Evolutionary conservation across 2,888 invertebrate species (phyloP), one percentile per base, ranked within the genome.

Genomic region (Drosophila mettleri): DNA sequence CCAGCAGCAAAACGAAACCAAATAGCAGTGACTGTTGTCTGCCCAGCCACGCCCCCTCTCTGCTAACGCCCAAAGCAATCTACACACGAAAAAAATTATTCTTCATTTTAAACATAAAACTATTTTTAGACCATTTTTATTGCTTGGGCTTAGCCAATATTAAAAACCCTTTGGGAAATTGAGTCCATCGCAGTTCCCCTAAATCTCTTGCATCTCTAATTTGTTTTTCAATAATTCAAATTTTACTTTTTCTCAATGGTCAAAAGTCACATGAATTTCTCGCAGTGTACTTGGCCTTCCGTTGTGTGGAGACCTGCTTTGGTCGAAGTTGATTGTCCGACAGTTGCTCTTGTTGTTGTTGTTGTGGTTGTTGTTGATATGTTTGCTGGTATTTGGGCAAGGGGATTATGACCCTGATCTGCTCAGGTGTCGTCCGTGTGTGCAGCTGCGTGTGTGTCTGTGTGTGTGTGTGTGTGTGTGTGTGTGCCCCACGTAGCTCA

Each of bases 341-440:
- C 29, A 39, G 55, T 46, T 54, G 41, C 29, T 58, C 43, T 41
- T 27, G 46, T 29, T 51, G 49, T 46, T 45, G 43, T n/a, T 64
- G 20, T 34, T 51, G 61, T 34, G 46, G 61, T 49, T 71, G 59
- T 33, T 55, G 51, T 45, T 57, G 48, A 46, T 58, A 38, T 27
- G 34, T 51, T 60, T 49, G 38, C 38, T 66, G 39, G 63, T 72
- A 69, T 79, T 83, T 84, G 46, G 82, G 75, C 70, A 72, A 79
- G 53, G 66, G 83, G 88, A 85, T 86, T 89, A 89, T 74, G 86
- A 83, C 80, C 74, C 70, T 89, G 80, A 85, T 85, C 83, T 78
- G 86, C 80, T 73, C 86, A 80, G 85, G 69, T 74, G 76, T 55
- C 53, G 41, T 59, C 49, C 60, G 55, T 64, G 46, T 71, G 45